These are phyloP conservation scores for Capricornis sumatraensis DNA, from an alignment of 2,113 vertebrate genomes.

Conservation along the genomic window DNA sequence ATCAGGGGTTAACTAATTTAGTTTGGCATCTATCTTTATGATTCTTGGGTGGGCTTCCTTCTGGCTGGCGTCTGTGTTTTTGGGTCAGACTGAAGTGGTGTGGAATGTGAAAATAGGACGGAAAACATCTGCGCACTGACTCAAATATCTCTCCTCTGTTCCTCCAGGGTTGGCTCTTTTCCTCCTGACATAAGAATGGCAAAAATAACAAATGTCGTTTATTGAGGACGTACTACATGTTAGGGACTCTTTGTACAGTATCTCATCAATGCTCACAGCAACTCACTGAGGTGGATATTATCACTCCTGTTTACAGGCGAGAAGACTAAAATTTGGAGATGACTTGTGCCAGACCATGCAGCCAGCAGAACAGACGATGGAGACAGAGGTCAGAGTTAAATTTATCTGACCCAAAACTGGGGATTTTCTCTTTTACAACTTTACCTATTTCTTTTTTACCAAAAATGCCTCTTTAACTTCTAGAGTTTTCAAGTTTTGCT, in stretches of 20 bases:
- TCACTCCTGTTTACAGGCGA: background rate
- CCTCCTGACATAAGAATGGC: background rate
- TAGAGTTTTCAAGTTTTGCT: background rate
- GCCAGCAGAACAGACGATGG: background rate
- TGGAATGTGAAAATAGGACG: slow-evolving; percentile 65
- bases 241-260: background rate
- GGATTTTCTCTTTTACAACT: background rate
- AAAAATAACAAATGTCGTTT: slow-evolving; percentile 14
- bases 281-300: background rate
- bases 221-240: background rate
- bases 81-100: slow-evolving; percentile 56
- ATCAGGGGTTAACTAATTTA: slow-evolving; percentile 61
- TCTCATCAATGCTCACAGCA: background rate
- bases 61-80: slow-evolving; percentile 63
- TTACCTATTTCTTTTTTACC: background rate
- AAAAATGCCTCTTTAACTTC: background rate
- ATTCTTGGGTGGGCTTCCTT: slow-evolving; percentile 69
- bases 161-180: background rate
- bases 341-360: background rate
- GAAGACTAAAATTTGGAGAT: background rate
- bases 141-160: slow-evolving; percentile 38
- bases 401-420: background rate
- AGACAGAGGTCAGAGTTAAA: background rate
- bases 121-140: slow-evolving; percentile 60
- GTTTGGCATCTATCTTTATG: slow-evolving; percentile 65